Base-by-base conservation (phyloP, 2,888 invertebrate genomes). In the Morpho helenor region DNA sequence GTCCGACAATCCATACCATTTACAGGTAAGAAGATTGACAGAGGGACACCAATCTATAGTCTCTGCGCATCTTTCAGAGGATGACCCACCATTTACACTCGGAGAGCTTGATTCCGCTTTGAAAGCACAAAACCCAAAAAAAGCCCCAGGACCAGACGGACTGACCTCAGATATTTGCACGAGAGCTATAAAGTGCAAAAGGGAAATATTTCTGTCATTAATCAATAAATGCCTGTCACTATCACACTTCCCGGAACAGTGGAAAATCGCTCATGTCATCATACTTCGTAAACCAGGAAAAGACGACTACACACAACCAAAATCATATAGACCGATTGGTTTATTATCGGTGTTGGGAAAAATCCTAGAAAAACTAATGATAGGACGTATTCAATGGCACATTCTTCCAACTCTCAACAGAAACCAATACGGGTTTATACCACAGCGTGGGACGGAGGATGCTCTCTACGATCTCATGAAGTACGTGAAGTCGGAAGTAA, bases 81-180 rank as follows among this genome's bases (percentile, higher is more conserved):
- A 62, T 9, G 64, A 64, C 46, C 62, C 59, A 39, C 54, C 49
- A 1, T 62, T 64, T 16, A 52, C 59, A 0, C 7, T 41, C 3
- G 58, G 52, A 16, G 63, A 65, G 23, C 44, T 65, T 8, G 52
- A 62, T 0, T 1, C 9, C 8, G 60, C 59, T 7, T n/a, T 60
- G 0, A 40, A 10, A 7, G 42, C 47, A 7, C 46, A 56, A 6
- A 63, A 63, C n/a, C 62, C 65, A 7, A 62, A 59, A 9, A 65
- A 65, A 46, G 68, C 69, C 7, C 68, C 70, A 1, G 69, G 66
- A 0, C 44, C 49, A 1, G 71, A 70, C 23, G 66, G 67, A 0
- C 44, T 69, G 2, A 72, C 70, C 0, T 59, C 68, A 0, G 70
- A 70, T 49, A 70, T 72, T n/a, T 68, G 69, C 52, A 8, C 3